Base-by-base conservation (phyloP, 2,888 invertebrate species). In the Drosophila paramelanica region DNA sequence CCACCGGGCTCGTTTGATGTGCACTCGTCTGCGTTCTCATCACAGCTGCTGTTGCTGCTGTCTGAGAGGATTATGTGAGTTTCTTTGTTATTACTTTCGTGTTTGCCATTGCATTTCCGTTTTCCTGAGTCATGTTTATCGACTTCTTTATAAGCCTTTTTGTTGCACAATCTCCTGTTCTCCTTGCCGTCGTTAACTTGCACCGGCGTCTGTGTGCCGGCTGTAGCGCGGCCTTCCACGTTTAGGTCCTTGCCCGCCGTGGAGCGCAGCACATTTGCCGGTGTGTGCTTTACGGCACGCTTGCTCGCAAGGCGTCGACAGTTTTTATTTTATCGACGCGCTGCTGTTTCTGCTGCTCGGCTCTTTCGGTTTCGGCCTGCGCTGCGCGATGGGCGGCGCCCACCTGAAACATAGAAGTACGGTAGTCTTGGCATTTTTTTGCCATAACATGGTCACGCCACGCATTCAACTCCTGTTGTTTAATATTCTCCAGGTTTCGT, bases 401-500 rank as follows among this genome's bases (percentile, higher is more conserved):
- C 23, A 92, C 75, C 64, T 92, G 87, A 67, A 90, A 91, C 57
- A 92, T 70, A 13, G 91, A 77, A 1, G 81, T 69, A 11, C 88
- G 82, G 77, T 88, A 91, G 69, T 91, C 88, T 2, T 87, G 79
- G 56, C 93, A 93, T 62, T 92, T 92, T 73, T 93, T 92, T 70
- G 72, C 81, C 67, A 91, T 58, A 57, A 86, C 88, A 81, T 94
- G 93, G 91, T 93, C 93, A 73, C 89, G 90, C 91, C 91, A 91
- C 23, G 93, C 92, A 71, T 93, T 92, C n/a, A 94, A 79, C 73
- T 94, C 93, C 38, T 93, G 90, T 53, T 93, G 92, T 50, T 93
- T 93, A 41, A 93, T 92, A 61, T 93, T 91, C 73, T 94, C 93
- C 31, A 94, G 89, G 68, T 93, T 92, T 33, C 92, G 90, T 31